Percentiles rank a stretch among this genome's conserved stretches.
phyloP scores from a whole-genome alignment of 2,888 invertebrate genomes.

The Orgyia antiqua region DNA sequence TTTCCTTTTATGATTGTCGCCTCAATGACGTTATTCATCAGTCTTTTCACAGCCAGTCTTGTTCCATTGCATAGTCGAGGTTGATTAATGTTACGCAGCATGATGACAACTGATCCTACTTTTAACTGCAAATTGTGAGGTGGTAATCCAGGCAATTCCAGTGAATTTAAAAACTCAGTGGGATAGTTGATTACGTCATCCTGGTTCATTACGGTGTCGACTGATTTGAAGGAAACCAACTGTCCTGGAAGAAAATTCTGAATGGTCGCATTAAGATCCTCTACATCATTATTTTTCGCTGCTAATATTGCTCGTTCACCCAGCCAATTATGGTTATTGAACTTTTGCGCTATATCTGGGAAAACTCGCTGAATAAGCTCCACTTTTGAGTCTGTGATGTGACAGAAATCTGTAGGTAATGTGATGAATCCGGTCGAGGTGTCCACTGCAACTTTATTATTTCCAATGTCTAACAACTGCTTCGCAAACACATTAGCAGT shows the following conservation, averaged over 20 bases:
- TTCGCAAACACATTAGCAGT: slow-evolving; percentile 22
- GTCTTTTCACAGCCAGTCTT: slow-evolving; percentile 8
- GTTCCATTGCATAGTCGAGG: slow-evolving; percentile 11
- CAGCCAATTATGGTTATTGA: slow-evolving; percentile 26
- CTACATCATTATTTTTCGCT: slow-evolving; percentile 22
- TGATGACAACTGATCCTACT: slow-evolving; percentile 8
- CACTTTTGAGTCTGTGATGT: slow-evolving; percentile 17
- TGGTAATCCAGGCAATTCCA: slow-evolving; percentile 18
- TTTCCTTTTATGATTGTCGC: slow-evolving; percentile 12
- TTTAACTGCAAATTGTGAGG: slow-evolving; percentile 12
- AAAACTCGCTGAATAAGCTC: slow-evolving; percentile 27
- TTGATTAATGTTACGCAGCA: slow-evolving; percentile 13
- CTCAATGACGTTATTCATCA: slow-evolving; percentile 11
- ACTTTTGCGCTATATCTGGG: slow-evolving; percentile 22
- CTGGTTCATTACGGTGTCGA: slow-evolving; percentile 10
- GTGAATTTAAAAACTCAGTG: slow-evolving; percentile 18
- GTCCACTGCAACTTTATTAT: slow-evolving; percentile 18
- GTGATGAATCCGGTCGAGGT: slow-evolving; percentile 20
- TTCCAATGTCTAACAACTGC: slow-evolving; percentile 25
- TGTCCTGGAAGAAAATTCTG: slow-evolving; percentile 6
- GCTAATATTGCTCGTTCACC: slow-evolving; percentile 30
- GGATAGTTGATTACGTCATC: slow-evolving; percentile 16
- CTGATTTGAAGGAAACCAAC: slow-evolving; percentile 9
- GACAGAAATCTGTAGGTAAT: slow-evolving; percentile 15
- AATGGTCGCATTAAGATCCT: slow-evolving; percentile 11